phyloP scores from a whole-genome alignment of 2,888 invertebrate genomes.

The Caenorhabditis plicata region DNA sequence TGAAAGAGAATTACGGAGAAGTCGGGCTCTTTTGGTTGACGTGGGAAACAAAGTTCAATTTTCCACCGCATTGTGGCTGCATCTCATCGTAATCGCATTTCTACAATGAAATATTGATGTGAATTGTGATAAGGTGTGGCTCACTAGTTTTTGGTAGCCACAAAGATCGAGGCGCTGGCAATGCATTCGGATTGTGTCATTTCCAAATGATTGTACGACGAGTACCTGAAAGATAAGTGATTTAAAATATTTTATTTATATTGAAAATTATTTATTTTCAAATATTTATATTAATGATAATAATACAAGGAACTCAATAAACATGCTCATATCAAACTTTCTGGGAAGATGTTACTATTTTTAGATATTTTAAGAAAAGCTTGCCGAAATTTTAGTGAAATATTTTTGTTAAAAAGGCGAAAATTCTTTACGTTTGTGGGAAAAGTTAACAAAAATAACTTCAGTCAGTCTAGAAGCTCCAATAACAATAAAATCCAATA shows the following conservation, averaged over 20 bases:
- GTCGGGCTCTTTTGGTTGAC: conserved; percentile 57
- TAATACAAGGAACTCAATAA: no score
- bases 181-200: conserved; percentile 65
- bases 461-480: no score
- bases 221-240: conserved; percentile 43
- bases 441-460: no score
- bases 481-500: no score
- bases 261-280: no score
- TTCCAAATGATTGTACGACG: conserved; percentile 64
- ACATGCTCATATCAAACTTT: no score
- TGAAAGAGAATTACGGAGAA: conserved; percentile 49
- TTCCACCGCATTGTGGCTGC: conserved; percentile 63
- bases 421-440: no score
- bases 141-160: conserved; percentile 57
- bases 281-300: no score
- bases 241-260: neutral
- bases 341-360: no score
- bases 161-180: conserved; percentile 63
- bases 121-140: conserved; percentile 2
- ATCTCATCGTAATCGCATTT: conserved; percentile 61
- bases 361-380: no score
- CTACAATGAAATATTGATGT: conserved; percentile 17
- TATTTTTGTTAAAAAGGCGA: no score
- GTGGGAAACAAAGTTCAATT: conserved; percentile 62
- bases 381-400: no score